These are phyloP conservation scores for Aspidapion aeneum DNA, from an alignment of 2,888 invertebrate genomes.

Conservation along the genomic window DNA sequence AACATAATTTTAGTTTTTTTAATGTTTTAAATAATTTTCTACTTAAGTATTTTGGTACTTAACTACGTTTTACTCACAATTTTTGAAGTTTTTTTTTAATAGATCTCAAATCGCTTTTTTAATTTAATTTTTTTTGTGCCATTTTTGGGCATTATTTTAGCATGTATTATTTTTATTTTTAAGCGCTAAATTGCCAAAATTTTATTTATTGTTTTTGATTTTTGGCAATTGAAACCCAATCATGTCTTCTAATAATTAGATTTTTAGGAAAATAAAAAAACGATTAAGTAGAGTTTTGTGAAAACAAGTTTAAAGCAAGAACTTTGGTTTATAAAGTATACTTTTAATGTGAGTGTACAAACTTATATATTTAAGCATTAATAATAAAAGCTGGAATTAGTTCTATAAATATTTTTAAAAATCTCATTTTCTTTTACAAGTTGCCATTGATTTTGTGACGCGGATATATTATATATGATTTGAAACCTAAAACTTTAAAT, in stretches of 20 bases:
- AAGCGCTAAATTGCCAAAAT: not conserved
- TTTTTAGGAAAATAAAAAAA: not conserved
- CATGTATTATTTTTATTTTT: not conserved
- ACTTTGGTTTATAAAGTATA: not conserved
- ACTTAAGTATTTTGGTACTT: too few species aligned
- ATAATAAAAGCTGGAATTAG: conserved; percentile 9
- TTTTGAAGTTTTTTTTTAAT: too few species aligned
- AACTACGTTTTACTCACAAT: too few species aligned
- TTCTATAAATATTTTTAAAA: conserved; percentile 11
- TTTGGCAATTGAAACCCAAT: not conserved
- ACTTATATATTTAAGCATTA: too few species aligned
- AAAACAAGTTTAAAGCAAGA: not conserved
- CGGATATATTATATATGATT: too few species aligned
- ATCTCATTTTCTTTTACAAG: conserved; percentile 12
- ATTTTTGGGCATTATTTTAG: not conserved
- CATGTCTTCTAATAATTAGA: not conserved
- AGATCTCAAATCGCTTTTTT: too few species aligned
- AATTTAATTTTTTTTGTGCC: not conserved
- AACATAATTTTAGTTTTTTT: too few species aligned
- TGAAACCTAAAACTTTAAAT: too few species aligned
- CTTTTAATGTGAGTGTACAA: not conserved
- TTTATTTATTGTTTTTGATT: not conserved
- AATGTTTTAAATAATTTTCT: too few species aligned
- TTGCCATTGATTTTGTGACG: not conserved
- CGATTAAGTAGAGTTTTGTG: not conserved